Evolutionary conservation across 2,888 invertebrate genomes (phyloP).

Genomic region (Bimastos eiseni): DNA sequence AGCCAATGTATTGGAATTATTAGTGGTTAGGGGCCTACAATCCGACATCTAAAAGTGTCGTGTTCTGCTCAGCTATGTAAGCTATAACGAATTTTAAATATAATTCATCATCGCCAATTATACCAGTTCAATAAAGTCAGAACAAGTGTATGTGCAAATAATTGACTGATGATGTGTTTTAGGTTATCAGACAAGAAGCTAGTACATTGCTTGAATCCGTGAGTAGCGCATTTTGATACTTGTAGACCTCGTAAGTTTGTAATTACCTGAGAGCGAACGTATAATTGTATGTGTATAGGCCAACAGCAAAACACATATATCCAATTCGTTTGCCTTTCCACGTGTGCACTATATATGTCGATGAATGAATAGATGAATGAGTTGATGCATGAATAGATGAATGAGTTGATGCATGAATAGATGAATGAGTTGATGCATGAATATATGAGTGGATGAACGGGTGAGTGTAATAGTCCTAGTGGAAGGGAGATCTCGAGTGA

Average conservation of each 20-base stretch:
- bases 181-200: conserved; percentile 1
- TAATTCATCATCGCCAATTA: not conserved
- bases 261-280: too few relatives aligned
- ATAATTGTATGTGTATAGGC: too few relatives aligned
- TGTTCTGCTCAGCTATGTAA: too few relatives aligned
- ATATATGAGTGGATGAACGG: not conserved
- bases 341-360: not conserved
- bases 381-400: not conserved
- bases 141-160: not conserved
- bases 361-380: not conserved
- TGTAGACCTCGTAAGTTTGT: not conserved
- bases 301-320: too few relatives aligned
- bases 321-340: too few relatives aligned
- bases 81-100: too few relatives aligned
- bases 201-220: not conserved
- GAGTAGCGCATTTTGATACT: not conserved
- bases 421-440: not conserved
- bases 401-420: not conserved
- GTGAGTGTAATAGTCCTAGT: too few relatives aligned
- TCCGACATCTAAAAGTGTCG: too few relatives aligned
- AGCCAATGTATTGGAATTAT: too few relatives aligned
- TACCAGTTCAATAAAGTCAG: not conserved
- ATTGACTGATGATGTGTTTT: not conserved
- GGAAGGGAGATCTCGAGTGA: not conserved
- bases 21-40: too few relatives aligned